These are phyloP conservation scores for Pseudomugil gertrudae DNA, from an alignment of 2,797 vertebrate species.

Conservation along the genomic window DNA sequence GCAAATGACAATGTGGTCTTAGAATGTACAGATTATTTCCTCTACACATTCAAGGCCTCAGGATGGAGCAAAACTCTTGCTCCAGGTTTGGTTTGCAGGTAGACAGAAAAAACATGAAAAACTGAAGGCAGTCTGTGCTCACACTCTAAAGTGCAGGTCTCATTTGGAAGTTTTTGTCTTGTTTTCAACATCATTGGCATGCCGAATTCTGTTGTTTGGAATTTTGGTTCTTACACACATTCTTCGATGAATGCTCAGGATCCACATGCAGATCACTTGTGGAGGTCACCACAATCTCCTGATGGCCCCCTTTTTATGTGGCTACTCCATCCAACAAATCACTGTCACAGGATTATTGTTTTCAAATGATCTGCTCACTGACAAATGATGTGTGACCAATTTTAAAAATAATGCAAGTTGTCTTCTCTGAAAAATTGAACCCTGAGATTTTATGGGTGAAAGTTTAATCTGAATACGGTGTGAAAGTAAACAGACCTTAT, in stretches of 20 bases:
- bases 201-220: constrained; percentile 40
- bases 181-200: constrained; percentile 40
- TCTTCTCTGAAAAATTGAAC: constrained; percentile 46
- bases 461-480: constrained; percentile 28
- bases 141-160: constrained; percentile 39
- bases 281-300: constrained; percentile 62
- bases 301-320: constrained; percentile 35
- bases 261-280: constrained; percentile 49
- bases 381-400: constrained; percentile 75
- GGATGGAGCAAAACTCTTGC: constrained; percentile 56
- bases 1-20: constrained; percentile 72
- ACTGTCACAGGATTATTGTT: constrained; percentile 68
- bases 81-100: constrained; percentile 63
- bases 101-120: constrained; percentile 75
- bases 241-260: constrained; percentile 43
- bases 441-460: constrained; percentile 41
- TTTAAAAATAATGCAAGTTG: constrained; percentile 58
- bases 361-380: constrained; percentile 68
- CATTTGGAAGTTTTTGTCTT: constrained; percentile 47
- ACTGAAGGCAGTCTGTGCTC: constrained; percentile 68
- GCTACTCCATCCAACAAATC: constrained; percentile 47
- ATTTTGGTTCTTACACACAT: constrained; percentile 46
- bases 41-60: constrained; percentile 66
- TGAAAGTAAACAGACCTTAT: constrained; percentile 22
- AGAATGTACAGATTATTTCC: constrained; percentile 74